phyloP scores from a whole-genome alignment of 2,888 invertebrate species.

The Lithophane socia region DNA sequence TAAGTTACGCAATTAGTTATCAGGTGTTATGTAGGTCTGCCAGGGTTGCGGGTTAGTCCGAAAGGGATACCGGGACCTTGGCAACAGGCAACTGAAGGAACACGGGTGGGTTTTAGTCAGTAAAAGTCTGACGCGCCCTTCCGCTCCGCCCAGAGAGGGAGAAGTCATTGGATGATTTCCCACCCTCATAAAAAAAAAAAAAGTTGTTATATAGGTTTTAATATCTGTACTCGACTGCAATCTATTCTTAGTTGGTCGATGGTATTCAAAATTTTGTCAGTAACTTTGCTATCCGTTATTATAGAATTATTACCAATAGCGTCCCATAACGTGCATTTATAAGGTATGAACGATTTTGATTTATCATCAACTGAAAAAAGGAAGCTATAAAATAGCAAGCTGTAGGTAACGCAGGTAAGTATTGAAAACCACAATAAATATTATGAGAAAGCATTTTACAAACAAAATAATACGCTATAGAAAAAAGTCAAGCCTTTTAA shows the following conservation, averaged over 20 bases:
- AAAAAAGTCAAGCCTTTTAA: not conserved
- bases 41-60: too few species aligned
- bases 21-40: too few species aligned
- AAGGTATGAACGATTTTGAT: not conserved
- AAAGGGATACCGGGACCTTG: too few species aligned
- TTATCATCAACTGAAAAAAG: not conserved
- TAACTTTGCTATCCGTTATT: not conserved
- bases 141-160: too few species aligned
- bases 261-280: not conserved
- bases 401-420: not conserved
- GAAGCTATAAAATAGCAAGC: not conserved
- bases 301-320: not conserved
- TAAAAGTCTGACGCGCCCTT: too few species aligned
- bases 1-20: too few species aligned
- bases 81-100: too few species aligned
- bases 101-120: too few species aligned
- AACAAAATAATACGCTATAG: slow-evolving; percentile 2
- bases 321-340: not conserved
- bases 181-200: too few species aligned
- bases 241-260: not conserved
- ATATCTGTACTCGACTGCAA: not conserved
- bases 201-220: not conserved
- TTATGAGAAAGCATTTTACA: not conserved
- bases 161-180: too few species aligned
- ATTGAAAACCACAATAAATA: not conserved